Base-by-base conservation (phyloP, 2,797 vertebrate genomes). In the Scleropages formosus region DNA sequence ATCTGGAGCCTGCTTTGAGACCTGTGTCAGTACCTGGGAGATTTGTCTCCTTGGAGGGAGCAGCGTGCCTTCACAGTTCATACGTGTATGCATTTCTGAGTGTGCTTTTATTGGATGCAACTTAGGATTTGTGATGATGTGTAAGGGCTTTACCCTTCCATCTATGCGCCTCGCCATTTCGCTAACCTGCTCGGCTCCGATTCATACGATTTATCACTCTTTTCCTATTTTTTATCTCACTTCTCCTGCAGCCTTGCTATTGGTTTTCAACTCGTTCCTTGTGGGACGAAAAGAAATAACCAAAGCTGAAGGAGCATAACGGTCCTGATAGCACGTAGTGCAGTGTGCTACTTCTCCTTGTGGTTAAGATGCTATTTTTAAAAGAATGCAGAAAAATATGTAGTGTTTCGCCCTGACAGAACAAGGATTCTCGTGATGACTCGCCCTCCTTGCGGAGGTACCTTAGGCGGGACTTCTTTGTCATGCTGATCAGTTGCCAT, bases 401-500 rank as follows among this genome's bases (percentile, higher is more conserved):
- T 62, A 60, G 53, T 18, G 71, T 74, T 70, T 47, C 67, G 39
- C 64, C 49, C 20, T 72, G 60, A 76, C 75, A 65, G 27, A 31
- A 53, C 49, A 27, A 31, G 10, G 56, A 39, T 39, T 70, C 46
- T n/a, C 65, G 44, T 72, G 69, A 75, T 24, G 66, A 27, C 76
- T 77, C 77, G 51, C 16, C 44, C 49, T 68, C 66, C 74, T 67
- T 74, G 66, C 73, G 71, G 49, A 78, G 77, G 73, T 66, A 63
- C 67, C 72, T 72, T 68, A 76, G 63, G 74, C 77, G 56, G 31
- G 77, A 74, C 56, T n/a, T 27, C 80, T 82, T 83, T 80, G 73
- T 81, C 59, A 82, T 84, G 83, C 51, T 78, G 82, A 85, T 85
- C 76, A 76, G 68, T 51, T 69, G 76, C 20, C 75, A 80, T 82